Percentiles rank a stretch among this genome's conserved stretches.
These are phyloP conservation scores for Drosophila ercepeae DNA, from an alignment of 1,140 invertebrate species.

Conservation along the genomic window DNA sequence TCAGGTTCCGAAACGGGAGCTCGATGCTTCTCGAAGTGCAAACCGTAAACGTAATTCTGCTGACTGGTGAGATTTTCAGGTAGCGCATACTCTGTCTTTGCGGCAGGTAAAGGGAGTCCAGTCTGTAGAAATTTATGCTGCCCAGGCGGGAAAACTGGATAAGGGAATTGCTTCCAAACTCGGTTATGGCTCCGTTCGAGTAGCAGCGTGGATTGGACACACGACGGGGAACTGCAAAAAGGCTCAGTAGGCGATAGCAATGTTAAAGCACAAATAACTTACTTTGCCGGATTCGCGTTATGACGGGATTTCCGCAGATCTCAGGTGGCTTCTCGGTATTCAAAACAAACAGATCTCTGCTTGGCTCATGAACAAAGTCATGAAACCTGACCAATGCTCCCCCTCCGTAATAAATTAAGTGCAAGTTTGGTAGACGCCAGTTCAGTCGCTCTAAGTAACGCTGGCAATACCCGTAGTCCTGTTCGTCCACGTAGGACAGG, in stretches of 20 bases:
- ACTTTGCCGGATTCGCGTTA: slow-evolving; percentile 76
- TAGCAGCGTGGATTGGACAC: slow-evolving; percentile 87
- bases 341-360: slow-evolving; percentile 81
- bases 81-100: slow-evolving; percentile 84
- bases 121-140: slow-evolving; percentile 87
- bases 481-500: slow-evolving; percentile 73
- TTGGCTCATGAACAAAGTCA: slow-evolving; percentile 82
- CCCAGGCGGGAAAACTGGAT: slow-evolving; percentile 85
- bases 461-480: slow-evolving; percentile 84
- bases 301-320: slow-evolving; percentile 53
- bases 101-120: slow-evolving; percentile 89
- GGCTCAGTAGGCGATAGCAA: too few relatives aligned
- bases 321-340: slow-evolving; percentile 50
- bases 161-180: slow-evolving; percentile 74
- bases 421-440: slow-evolving; percentile 85
- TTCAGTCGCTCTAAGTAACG: slow-evolving; percentile 84
- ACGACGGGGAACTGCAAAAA: slow-evolving; percentile 86
- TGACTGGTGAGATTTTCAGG: slow-evolving; percentile 84
- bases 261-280: not conserved
- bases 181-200: slow-evolving; percentile 71
- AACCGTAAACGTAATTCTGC: slow-evolving; percentile 84
- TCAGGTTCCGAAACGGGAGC: slow-evolving; percentile 75
- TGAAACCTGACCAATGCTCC: slow-evolving; percentile 84
- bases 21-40: slow-evolving; percentile 85
- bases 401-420: slow-evolving; percentile 84